These are phyloP conservation scores for Tineola bisselliella DNA, from an alignment of 2,888 invertebrate genomes.

Conservation along the genomic window DNA sequence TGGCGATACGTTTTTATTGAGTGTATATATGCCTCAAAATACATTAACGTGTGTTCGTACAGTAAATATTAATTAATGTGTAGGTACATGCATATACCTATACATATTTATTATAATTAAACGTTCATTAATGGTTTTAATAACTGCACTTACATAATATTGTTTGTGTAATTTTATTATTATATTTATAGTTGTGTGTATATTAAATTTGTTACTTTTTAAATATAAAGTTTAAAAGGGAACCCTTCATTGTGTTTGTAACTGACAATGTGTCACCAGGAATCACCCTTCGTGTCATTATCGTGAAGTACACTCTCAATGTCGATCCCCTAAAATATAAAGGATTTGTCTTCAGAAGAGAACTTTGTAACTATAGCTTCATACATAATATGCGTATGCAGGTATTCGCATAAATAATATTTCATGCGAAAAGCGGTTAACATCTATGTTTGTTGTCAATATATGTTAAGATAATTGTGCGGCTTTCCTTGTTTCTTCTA, in stretches of 20 bases:
- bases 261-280: background rate
- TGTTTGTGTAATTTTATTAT: background rate
- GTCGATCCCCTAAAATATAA: constrained; percentile 24
- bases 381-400: too few species aligned
- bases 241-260: background rate
- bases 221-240: background rate
- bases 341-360: background rate
- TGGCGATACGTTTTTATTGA: background rate
- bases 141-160: background rate
- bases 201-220: too few species aligned
- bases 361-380: background rate
- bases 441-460: too few species aligned
- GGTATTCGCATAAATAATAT: too few species aligned
- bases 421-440: too few species aligned
- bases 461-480: too few species aligned
- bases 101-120: constrained; percentile 12
- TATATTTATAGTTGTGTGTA: too few species aligned
- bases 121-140: constrained; percentile 3
- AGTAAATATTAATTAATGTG: constrained; percentile 9
- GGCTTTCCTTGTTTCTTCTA: too few species aligned
- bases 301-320: constrained; percentile 45
- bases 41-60: background rate
- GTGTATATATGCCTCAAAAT: constrained; percentile 1
- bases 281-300: constrained; percentile 39
- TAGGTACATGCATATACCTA: background rate